These are phyloP conservation scores for Cynaeus angustus DNA, from an alignment of 2,888 invertebrate genomes.

Conservation along the genomic window DNA sequence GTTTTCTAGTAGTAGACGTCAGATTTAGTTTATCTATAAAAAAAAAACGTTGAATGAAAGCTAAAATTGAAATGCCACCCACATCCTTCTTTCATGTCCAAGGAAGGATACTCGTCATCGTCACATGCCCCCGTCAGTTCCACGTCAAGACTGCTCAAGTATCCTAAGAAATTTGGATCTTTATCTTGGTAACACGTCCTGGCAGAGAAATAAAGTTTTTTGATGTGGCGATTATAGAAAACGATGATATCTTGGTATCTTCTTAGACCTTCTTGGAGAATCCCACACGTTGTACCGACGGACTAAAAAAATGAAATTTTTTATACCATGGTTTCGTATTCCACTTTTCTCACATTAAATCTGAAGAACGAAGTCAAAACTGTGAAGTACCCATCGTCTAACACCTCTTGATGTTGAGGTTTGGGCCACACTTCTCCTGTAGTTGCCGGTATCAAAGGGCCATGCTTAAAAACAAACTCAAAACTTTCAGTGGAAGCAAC, in stretches of 20 bases:
- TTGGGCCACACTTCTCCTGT: constrained; percentile 43
- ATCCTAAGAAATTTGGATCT: constrained; percentile 64
- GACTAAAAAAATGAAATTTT: neutral
- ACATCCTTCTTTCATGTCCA: constrained; percentile 87
- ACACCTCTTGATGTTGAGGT: constrained; percentile 30
- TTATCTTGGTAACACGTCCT: constrained; percentile 37
- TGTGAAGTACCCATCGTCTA: constrained; percentile 26
- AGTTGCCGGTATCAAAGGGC: constrained; percentile 28
- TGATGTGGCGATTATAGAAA: constrained; percentile 67
- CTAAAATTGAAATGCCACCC: constrained; percentile 64
- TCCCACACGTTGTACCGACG: constrained; percentile 8
- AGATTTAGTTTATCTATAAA: constrained; percentile 46
- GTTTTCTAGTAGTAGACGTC: constrained; percentile 18
- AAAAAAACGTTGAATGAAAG: constrained; percentile 43
- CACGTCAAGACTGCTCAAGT: constrained; percentile 74
- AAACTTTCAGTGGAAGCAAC: neutral
- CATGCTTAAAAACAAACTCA: constrained; percentile 28
- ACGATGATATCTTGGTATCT: constrained; percentile 31
- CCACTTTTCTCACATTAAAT: constrained; percentile 29
- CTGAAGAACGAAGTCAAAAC: constrained; percentile 24
- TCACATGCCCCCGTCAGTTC: constrained; percentile 78
- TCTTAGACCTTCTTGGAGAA: constrained; percentile 10
- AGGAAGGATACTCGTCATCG: constrained; percentile 74
- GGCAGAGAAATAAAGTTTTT: constrained; percentile 44
- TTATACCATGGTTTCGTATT: no score